Conservation (phyloP, 2,888 invertebrate species). For the Mimachlamys varia region DNA sequence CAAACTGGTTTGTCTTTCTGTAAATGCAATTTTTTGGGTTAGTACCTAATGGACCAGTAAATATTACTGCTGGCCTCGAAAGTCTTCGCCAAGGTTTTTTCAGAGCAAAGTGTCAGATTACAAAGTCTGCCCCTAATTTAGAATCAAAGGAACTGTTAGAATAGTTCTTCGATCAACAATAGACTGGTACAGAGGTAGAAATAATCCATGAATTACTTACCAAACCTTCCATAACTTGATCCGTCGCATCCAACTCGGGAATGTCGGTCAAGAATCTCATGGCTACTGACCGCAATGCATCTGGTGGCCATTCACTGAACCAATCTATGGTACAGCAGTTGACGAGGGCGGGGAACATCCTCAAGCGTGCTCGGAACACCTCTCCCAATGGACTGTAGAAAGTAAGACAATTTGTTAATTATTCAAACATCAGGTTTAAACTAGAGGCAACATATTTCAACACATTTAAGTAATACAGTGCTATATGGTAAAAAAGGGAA, state of each 20-base stretch:
- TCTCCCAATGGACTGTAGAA: slow-evolving; percentile 84
- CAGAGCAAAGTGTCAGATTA: too few species aligned
- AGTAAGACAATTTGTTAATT: neutral
- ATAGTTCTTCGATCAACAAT: too few species aligned
- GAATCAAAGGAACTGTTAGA: too few species aligned
- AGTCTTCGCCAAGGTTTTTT: too few species aligned
- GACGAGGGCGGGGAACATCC: slow-evolving; percentile 81
- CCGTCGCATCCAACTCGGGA: slow-evolving; percentile 86
- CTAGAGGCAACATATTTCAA: neutral
- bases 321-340: slow-evolving; percentile 82
- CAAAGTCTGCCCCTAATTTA: too few species aligned
- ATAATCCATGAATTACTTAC: slow-evolving; percentile 61
- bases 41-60: too few species aligned
- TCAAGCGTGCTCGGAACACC: slow-evolving; percentile 80
- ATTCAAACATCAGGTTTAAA: neutral
- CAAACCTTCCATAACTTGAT: slow-evolving; percentile 83
- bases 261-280: slow-evolving; percentile 83
- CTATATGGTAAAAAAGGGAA: too few species aligned
- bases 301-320: slow-evolving; percentile 89
- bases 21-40: too few species aligned
- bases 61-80: too few species aligned
- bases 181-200: too few species aligned
- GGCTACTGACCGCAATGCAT: slow-evolving; percentile 85
- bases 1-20: too few species aligned
- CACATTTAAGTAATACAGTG: too few species aligned